Conservation (phyloP, 2,113 vertebrate genomes). For the Ardeotis arabs region DNA sequence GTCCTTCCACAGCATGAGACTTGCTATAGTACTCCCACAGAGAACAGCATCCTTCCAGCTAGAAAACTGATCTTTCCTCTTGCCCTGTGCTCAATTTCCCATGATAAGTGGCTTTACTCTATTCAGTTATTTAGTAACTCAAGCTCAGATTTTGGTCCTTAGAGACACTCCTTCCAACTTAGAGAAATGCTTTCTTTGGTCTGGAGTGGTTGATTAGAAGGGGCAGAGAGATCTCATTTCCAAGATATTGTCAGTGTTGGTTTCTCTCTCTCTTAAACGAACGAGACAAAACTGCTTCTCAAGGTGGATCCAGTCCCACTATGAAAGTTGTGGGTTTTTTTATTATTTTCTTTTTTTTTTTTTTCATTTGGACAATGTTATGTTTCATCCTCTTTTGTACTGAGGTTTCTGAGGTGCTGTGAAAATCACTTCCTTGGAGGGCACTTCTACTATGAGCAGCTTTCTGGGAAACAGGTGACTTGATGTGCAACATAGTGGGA, state of each 20-base stretch:
- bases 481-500: neutral
- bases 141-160: neutral
- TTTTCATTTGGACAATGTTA: neutral
- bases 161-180: neutral
- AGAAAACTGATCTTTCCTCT: constrained; percentile 12
- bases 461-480: neutral
- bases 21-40: neutral
- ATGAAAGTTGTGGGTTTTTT: neutral
- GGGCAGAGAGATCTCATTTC: neutral
- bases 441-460: neutral
- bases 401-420: neutral
- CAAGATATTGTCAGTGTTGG: neutral
- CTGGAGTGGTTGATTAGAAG: neutral
- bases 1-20: neutral
- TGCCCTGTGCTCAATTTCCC: neutral
- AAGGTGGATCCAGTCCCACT: neutral
- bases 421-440: neutral
- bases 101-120: constrained; percentile 3
- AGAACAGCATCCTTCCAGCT: neutral
- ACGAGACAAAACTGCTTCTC: neutral
- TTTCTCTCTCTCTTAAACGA: neutral
- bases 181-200: constrained; percentile 1
- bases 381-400: neutral
- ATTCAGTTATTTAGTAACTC: constrained; percentile 33
- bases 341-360: no score